Base-by-base conservation (phyloP, 2,113 vertebrate species). In the Cochlearius cochlearius region DNA sequence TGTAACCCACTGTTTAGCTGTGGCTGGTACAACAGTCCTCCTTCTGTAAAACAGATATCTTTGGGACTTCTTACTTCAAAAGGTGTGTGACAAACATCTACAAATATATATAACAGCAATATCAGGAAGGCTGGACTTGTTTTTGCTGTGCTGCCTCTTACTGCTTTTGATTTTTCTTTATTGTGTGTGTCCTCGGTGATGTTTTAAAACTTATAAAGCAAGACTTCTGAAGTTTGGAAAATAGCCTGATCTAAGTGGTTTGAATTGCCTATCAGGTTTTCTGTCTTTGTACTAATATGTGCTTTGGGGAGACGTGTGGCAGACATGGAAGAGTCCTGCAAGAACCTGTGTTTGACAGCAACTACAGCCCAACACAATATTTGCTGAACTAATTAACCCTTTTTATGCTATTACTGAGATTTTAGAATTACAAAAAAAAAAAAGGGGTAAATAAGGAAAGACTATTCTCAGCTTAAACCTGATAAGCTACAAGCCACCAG, bases 11-110 rank as follows among this genome's bases (percentile, higher is more conserved):
- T 56, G 5, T 78, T 68, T 64, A 26, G 3, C 52, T 83, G 23
- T 2, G 1, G 25, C 15, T 76, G 11, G 6, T 43, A 8, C 26
- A 60, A 32, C 10, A 30, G 47, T 63, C 7, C 2, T 32, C 1
- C 20, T 91, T 58, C 45, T 74, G 18, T 56, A 69, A 67, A 80
- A 30, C 8, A n/a, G 26, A 30, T 0, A 3, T 7, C 15, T 86
- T 36, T 15, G 21, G 41, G 26, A 23, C n/a, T 63, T 78, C 34
- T 41, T 53, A 34, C 10, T 36, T 80, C 9, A 73, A 49, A 56
- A 20, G 12, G 11, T 18, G 13, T 30, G 26, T 2, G 7, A 23
- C 5, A 73, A 80, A 58, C 5, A 3, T 69, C 50, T 58, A 12
- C 11, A 7, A 39, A 1, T 38, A 36, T 11, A 64, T 49, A 16